Evolutionary conservation across 2,113 vertebrate species (phyloP).

Genomic region (Catharus fuscescens): DNA sequence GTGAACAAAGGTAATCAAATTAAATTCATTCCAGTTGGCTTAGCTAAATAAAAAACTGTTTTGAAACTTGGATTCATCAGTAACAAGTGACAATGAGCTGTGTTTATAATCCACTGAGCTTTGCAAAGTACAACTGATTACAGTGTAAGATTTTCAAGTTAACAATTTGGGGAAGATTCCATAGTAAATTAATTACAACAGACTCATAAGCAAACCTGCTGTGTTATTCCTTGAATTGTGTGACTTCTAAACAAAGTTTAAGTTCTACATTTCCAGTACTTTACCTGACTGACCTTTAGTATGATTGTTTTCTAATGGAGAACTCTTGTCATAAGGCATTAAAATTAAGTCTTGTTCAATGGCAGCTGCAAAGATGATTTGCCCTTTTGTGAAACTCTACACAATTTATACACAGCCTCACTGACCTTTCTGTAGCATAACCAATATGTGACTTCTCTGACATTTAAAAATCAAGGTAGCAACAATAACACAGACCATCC

Average conservation of each 20-base stretch:
- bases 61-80: conserved; percentile 11
- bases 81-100: background rate
- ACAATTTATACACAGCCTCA: conserved; percentile 18
- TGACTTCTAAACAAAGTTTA: conserved; percentile 16
- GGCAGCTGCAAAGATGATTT: conserved; percentile 50
- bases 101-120: conserved; percentile 14
- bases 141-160: background rate
- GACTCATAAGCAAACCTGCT: background rate
- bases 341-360: conserved; percentile 45
- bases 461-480: conserved; percentile 52
- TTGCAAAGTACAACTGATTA: background rate
- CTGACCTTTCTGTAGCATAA: conserved; percentile 55
- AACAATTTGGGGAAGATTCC: background rate
- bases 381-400: conserved; percentile 57
- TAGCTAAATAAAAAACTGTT: conserved; percentile 42
- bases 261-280: background rate
- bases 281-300: conserved; percentile 19
- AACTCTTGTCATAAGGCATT: conserved; percentile 27
- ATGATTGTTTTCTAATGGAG: conserved; percentile 46
- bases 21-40: conserved; percentile 34
- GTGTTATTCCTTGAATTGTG: background rate
- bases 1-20: conserved; percentile 28
- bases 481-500: background rate
- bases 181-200: background rate
- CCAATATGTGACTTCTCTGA: conserved; percentile 26